A percentile compares a stretch with the other conserved stretches of the same genome.
Evolutionary conservation across 2,113 vertebrate genomes (phyloP).

Genomic region (Paradisaea rubra): DNA sequence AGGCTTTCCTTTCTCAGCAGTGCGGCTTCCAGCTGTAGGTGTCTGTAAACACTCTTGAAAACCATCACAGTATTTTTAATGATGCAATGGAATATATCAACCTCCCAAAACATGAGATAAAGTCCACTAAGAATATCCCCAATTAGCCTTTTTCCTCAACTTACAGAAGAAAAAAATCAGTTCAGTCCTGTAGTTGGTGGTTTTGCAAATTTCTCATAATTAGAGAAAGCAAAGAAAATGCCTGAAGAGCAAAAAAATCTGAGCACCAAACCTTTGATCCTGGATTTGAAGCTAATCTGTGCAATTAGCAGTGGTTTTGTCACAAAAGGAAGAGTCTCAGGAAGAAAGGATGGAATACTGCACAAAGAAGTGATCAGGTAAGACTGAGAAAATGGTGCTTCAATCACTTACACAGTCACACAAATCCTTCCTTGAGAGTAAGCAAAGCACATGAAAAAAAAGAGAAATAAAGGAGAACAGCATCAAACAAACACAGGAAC

Average conservation of each 20-base stretch:
- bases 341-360: not conserved
- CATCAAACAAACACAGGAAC: not conserved
- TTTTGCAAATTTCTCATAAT: not conserved
- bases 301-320: not conserved
- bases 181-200: not conserved
- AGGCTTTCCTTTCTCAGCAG: not conserved
- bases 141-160: not conserved
- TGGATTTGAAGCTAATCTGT: not conserved
- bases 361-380: not conserved
- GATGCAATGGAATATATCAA: not conserved
- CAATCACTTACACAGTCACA: not conserved
- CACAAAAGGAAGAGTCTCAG: not conserved
- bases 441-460: not conserved
- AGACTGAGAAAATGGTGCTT: not conserved
- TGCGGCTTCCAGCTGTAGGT: not conserved
- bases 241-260: slow-evolving; percentile 7
- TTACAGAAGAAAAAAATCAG: not conserved
- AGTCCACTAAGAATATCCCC: not conserved
- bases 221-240: not conserved
- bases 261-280: not conserved
- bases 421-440: not conserved
- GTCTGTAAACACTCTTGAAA: not conserved
- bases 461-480: not conserved
- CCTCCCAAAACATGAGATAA: not conserved
- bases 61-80: not conserved